Evolutionary conservation across 1,140 invertebrate species (phyloP), one percentile per base, ranked within the genome.

Genomic region (Delia radicum): DNA sequence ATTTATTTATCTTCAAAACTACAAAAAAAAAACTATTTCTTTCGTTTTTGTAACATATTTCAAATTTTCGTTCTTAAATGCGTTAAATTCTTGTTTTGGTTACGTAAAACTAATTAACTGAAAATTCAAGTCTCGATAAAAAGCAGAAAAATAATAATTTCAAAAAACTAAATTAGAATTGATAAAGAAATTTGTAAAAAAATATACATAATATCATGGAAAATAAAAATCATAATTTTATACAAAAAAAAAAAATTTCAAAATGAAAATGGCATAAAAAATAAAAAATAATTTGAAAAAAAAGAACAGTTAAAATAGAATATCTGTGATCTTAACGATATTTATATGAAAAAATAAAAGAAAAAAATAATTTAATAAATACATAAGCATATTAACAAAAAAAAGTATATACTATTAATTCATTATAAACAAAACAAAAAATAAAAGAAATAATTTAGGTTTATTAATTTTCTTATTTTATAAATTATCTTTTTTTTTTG

Each of bases 251-350:
- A 12, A 28, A 67, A 29, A 29, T 28, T 29, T 28, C 29, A 67
- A 29, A 67, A 67, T 33, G 31, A 67, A 29, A 67, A 67, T 27
- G 15, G 31, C 63, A 67, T 29, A 27, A n/a, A 27, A 73, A 26
- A 73, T 27, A 10, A 73, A 73, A 18, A 73, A 48, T 48, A 72
- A 71, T 7, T 28, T 12, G 13, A 26, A 71, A 46, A 71, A 71
- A 46, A 65, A 63, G 55, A 75, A 72, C 65, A 76, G 55, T 65
- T 73, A 46, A 75, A 73, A 85, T 85, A 85, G 81, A 83, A 85
- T 83, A 85, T 86, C 84, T 86, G 84, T 86, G 84, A 86, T 86
- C 84, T 85, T 83, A 82, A 82, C 78, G 82, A 85, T 84, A 85
- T 84, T 84, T 82, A 83, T 77, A 78, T 74, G 74, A 74, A 62